Evolutionary conservation across 2,888 invertebrate species (phyloP).

Genomic region (Drosophila bunnanda): DNA sequence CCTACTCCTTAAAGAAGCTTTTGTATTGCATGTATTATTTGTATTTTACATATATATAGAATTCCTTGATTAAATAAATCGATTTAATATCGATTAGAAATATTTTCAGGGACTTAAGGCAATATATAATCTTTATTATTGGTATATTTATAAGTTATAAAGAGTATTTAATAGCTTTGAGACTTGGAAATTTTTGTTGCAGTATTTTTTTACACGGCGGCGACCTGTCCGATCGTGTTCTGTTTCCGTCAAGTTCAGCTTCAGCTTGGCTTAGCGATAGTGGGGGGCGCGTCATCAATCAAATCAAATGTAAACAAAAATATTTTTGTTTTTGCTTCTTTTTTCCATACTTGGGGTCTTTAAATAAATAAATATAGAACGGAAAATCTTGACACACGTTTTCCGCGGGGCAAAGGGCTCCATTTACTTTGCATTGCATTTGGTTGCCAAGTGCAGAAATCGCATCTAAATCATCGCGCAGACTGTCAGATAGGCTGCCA

Average conservation of each 20-base stretch:
- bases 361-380: constrained; percentile 16
- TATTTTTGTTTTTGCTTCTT: constrained; percentile 61
- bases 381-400: constrained; percentile 23
- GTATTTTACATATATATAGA: no score
- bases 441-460: constrained; percentile 61
- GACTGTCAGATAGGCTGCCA: constrained; percentile 25
- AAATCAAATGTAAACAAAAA: constrained; percentile 66
- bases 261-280: background rate
- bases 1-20: background rate
- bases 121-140: no score
- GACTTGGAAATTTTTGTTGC: no score
- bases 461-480: constrained; percentile 41
- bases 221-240: background rate
- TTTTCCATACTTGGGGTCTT: background rate
- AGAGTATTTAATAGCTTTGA: background rate
- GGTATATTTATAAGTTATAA: no score
- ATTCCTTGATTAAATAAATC: no score
- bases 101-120: no score
- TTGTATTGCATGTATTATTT: no score
- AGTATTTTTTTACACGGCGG: background rate
- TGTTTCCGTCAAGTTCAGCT: constrained; percentile 8
- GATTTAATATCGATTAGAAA: no score
- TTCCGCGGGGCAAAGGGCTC: constrained; percentile 36
- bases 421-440: constrained; percentile 21
- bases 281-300: constrained; percentile 40